Percentiles rank a stretch among this genome's conserved stretches.
Evolutionary conservation across 2,113 vertebrate species (phyloP).

Genomic region (Rhipidura dahli): DNA sequence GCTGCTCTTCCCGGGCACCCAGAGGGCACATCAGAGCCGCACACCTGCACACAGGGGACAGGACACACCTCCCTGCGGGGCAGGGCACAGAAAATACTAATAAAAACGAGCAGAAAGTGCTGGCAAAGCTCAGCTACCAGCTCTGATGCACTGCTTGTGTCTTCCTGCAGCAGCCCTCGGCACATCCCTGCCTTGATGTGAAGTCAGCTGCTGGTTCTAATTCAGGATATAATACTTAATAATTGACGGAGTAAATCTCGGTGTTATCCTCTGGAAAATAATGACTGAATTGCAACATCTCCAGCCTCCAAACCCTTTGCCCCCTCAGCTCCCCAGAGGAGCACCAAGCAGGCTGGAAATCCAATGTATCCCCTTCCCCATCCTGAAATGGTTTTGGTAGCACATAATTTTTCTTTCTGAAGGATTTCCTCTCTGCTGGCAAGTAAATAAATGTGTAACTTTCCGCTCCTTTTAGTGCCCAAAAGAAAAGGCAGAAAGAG

Average conservation of each 20-base stretch:
- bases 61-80: too few relatives aligned
- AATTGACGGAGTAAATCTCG: not conserved
- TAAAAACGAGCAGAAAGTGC: fast-evolving
- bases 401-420: slow-evolving; percentile 57
- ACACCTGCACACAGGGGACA: fast-evolving
- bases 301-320: not conserved
- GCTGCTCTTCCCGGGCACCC: not conserved
- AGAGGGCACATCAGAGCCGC: fast-evolving
- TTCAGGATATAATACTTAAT: not conserved
- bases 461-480: not conserved
- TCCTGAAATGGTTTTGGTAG: not conserved
- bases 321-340: not conserved
- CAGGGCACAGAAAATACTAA: fast-evolving
- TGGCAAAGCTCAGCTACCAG: not conserved
- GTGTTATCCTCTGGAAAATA: not conserved
- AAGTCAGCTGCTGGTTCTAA: not conserved
- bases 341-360: not conserved
- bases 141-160: fast-evolving
- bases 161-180: not conserved
- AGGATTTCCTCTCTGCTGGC: slow-evolving; percentile 55
- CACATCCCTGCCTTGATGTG: not conserved
- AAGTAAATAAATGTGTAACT: slow-evolving; percentile 58
- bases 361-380: not conserved
- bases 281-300: fast-evolving
- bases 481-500: slow-evolving; percentile 7